phyloP scores from a whole-genome alignment of 2,797 vertebrate genomes.

The Poeciliopsis turneri region DNA sequence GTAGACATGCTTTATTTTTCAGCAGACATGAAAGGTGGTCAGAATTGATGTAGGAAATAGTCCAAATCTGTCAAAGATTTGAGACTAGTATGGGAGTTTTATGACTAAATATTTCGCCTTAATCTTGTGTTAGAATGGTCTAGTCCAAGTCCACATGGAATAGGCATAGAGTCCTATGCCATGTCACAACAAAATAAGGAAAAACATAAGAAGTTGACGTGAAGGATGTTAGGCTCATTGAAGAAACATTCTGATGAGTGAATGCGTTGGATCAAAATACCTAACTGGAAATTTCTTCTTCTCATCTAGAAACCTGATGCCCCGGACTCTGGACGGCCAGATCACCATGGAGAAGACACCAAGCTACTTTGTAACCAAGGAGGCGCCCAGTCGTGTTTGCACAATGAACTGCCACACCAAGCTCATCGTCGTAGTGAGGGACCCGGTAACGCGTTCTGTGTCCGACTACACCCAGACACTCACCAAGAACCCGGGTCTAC shows the following conservation, averaged over 20 bases:
- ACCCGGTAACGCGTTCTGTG: slow-evolving; percentile 91
- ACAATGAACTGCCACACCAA: slow-evolving; percentile 88
- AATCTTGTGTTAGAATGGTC: background rate
- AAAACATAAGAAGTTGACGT: background rate
- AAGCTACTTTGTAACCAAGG: slow-evolving; percentile 94
- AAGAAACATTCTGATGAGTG: background rate
- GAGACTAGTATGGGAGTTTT: background rate
- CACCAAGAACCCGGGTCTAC: slow-evolving; percentile 90
- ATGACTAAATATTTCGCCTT: background rate
- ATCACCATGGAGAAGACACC: slow-evolving; percentile 98
- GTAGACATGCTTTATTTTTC: background rate
- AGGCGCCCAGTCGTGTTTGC: slow-evolving; percentile 86
- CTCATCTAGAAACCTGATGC: slow-evolving; percentile 89
- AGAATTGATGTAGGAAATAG: background rate
- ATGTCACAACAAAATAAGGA: background rate
- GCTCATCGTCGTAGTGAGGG: slow-evolving; percentile 92
- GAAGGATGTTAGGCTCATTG: background rate
- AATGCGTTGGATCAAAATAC: background rate
- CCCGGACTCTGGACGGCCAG: slow-evolving; percentile 90
- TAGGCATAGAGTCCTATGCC: background rate
- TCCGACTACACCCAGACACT: slow-evolving; percentile 94
- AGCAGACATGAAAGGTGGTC: background rate
- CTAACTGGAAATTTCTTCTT: slow-evolving; percentile 3
- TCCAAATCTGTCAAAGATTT: background rate
- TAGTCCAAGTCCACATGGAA: background rate